A percentile compares a stretch with the other conserved stretches of the same genome.
phyloP scores from a whole-genome alignment of 1,140 invertebrate species.

The Zaprionus davidi region DNA sequence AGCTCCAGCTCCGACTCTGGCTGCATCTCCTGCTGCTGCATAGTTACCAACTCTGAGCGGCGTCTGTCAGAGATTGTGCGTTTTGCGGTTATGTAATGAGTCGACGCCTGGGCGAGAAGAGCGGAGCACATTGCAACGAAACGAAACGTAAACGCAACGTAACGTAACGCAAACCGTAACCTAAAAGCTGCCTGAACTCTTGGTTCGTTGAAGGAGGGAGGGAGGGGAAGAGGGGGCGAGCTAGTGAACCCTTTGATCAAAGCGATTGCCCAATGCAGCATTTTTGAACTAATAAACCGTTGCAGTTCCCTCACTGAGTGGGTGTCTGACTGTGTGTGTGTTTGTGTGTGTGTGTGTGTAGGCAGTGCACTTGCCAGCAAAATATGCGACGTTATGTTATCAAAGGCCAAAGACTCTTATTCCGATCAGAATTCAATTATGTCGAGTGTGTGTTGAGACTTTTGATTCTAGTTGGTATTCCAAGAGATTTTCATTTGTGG shows the following conservation, averaged over 20 bases:
- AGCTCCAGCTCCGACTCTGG: neutral
- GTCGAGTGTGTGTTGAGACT: neutral
- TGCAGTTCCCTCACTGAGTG: neutral
- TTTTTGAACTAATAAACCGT: slow-evolving; percentile 69
- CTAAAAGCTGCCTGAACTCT: slow-evolving; percentile 3
- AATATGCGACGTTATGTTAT: neutral
- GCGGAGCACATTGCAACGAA: slow-evolving; percentile 6
- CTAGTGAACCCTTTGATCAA: slow-evolving; percentile 53
- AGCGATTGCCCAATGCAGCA: slow-evolving; percentile 54
- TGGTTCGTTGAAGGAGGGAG: neutral
- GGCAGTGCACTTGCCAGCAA: slow-evolving; percentile 13
- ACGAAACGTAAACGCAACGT: slow-evolving; percentile 14
- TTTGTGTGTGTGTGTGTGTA: neutral
- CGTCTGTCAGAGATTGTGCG: slow-evolving; percentile 51
- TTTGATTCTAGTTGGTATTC: neutral
- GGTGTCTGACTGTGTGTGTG: neutral
- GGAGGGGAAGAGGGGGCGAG: neutral
- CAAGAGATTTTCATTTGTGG: neutral
- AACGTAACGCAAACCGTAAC: slow-evolving; percentile 8
- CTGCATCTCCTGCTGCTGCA: neutral
- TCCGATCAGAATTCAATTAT: neutral
- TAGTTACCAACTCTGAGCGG: slow-evolving; percentile 3
- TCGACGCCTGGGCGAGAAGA: slow-evolving; percentile 19
- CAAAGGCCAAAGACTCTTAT: slow-evolving; percentile 7
- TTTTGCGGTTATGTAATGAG: slow-evolving; percentile 61